Conservation (phyloP, 2,797 vertebrate species). For the Sebastes hubbsi region DNA sequence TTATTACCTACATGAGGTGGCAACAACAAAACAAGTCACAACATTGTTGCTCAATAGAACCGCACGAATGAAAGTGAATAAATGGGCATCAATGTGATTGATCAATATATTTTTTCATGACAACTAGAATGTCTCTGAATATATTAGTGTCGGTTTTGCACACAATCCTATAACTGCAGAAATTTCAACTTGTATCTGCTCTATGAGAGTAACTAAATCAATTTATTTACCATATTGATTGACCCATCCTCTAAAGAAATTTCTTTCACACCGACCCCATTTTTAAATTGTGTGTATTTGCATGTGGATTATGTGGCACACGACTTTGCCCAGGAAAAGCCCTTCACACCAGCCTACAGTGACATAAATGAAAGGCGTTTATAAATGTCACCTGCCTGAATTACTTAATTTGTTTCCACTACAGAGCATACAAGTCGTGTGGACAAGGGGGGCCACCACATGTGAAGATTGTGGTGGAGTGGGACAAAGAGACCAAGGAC, state of each 20-base stretch:
- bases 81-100: not conserved
- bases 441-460: constrained; percentile 95
- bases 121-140: not conserved
- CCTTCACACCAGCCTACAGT: not conserved
- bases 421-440: constrained; percentile 95
- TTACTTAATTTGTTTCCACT: not conserved
- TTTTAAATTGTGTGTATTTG: not conserved
- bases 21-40: constrained; percentile 30
- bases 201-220: accelerated
- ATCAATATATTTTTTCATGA: not conserved
- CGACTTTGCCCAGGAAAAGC: not conserved
- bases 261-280: not conserved
- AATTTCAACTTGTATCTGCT: not conserved
- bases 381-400: not conserved
- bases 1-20: not conserved
- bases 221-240: too few relatives aligned
- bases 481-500: constrained; percentile 99
- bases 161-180: not conserved
- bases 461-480: constrained; percentile 97
- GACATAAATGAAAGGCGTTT: not conserved
- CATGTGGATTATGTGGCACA: not conserved
- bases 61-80: not conserved
- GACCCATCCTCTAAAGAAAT: not conserved
- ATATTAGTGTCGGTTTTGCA: not conserved
- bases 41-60: not conserved